These are phyloP conservation scores for Lanistes nyassanus DNA, from an alignment of 1,140 invertebrate species.

Conservation along the genomic window DNA sequence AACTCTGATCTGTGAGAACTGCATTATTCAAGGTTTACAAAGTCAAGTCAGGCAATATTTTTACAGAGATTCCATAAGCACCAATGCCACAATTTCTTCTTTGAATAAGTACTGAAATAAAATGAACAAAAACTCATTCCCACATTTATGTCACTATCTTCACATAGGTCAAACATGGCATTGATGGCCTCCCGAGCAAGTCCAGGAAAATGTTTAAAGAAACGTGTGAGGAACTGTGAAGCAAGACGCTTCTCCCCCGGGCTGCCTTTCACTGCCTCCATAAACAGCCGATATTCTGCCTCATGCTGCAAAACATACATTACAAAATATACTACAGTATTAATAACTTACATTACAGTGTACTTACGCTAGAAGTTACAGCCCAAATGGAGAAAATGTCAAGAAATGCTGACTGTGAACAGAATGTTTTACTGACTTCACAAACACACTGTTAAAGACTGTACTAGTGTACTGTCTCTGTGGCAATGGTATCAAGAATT, in stretches of 20 bases:
- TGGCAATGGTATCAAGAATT: too few species aligned
- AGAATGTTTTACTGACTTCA: too few species aligned
- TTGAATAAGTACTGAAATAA: not conserved
- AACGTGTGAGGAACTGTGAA: conserved; percentile 94
- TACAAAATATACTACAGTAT: too few species aligned
- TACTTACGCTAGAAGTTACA: too few species aligned
- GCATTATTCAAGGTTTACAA: not conserved
- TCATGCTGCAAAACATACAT: conserved; percentile 80
- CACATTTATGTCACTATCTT: conserved; percentile 84
- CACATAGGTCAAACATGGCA: conserved; percentile 92
- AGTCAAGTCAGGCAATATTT: not conserved
- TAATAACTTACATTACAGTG: too few species aligned
- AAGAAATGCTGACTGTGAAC: too few species aligned
- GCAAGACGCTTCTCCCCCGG: conserved; percentile 91
- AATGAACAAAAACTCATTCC: conserved; percentile 22
- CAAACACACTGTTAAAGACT: too few species aligned
- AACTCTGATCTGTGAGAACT: too few species aligned
- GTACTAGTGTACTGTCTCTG: too few species aligned
- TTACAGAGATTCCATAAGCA: not conserved
- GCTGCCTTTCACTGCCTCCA: conserved; percentile 70
- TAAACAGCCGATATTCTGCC: conserved; percentile 86
- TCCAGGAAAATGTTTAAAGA: conserved; percentile 91
- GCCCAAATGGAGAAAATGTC: too few species aligned
- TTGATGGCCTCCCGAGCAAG: conserved; percentile 87
- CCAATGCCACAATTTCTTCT: not conserved